Evolutionary conservation across 2,113 vertebrate genomes (phyloP), one percentile per base, ranked within the genome.

Genomic region (Calidris pygmaea): DNA sequence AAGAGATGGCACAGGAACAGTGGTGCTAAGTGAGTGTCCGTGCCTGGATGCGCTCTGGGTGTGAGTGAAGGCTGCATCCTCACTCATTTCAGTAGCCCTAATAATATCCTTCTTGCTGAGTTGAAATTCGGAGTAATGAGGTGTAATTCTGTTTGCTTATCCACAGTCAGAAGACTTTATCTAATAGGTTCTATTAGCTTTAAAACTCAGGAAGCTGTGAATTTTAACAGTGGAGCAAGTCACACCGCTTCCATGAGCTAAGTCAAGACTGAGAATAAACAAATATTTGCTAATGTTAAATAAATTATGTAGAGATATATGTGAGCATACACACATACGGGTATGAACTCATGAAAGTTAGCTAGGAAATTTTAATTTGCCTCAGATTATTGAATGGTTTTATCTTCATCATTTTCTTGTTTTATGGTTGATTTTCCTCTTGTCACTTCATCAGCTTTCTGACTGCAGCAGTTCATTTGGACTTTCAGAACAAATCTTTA

Each of bases 21-120:
- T 1, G 2, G 32, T 41, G 10, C 20, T 67, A 29, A 14, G 9
- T 67, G 43, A 65, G 7, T 58, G 27, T 58, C 21, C 2, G 1
- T 52, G 27, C 62, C n/a, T 48, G 41, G 30, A 58, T 4, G 4
- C 13, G 9, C 10, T 35, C 19, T 6, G 18, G 4, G 13, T 50
- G 5, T 59, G n/a, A 23, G 10, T 0, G 8, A 73, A 70, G 14
- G 55, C 6, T 27, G 27, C 0, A 0, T 41, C 17, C 34, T 89
- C 10, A 22, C 4, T 71, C 41, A 30, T 55, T 73, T 87, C 34
- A 52, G 12, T 16, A n/a, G 3, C 34, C 11, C 52, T 83, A 47
- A 15, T 41, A 74, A 85, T 50, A 60, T 43, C 10, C 3, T 37
- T 18, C 48, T 77, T 70, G 10, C 14, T 53, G 23, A 75, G 35